These are phyloP conservation scores for Ia io DNA, from an alignment of 2,113 vertebrate genomes.

Conservation along the genomic window DNA sequence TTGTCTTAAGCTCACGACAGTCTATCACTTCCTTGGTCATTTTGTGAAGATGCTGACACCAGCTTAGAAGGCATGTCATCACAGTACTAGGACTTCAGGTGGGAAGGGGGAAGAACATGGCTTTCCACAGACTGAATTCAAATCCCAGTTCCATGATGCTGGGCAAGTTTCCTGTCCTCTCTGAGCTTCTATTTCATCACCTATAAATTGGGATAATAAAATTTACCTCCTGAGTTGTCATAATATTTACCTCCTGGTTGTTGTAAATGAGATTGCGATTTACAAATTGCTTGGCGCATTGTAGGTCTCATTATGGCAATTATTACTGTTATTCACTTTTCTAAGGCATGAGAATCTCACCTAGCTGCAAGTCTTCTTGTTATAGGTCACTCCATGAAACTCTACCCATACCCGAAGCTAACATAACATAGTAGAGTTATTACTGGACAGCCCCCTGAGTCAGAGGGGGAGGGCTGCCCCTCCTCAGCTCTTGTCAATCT, in stretches of 20 bases:
- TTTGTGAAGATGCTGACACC: background rate
- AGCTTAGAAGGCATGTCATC: background rate
- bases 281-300: background rate
- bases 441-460: no score
- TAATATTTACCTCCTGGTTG: background rate
- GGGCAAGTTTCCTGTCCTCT: background rate
- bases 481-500: no score
- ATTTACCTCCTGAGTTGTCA: background rate
- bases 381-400: background rate
- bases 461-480: no score
- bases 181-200: background rate
- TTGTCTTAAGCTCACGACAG: conserved; percentile 6
- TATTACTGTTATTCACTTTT: background rate
- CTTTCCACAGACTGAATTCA: background rate
- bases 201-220: background rate
- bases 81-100: background rate
- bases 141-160: background rate
- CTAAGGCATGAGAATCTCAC: background rate
- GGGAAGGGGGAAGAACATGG: background rate
- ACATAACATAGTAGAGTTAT: background rate
- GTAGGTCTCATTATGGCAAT: background rate
- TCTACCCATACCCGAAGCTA: background rate
- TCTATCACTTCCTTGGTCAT: background rate
- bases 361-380: background rate
- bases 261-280: background rate